Conservation (phyloP, 2,113 vertebrate species). For the Conger conger region DNA sequence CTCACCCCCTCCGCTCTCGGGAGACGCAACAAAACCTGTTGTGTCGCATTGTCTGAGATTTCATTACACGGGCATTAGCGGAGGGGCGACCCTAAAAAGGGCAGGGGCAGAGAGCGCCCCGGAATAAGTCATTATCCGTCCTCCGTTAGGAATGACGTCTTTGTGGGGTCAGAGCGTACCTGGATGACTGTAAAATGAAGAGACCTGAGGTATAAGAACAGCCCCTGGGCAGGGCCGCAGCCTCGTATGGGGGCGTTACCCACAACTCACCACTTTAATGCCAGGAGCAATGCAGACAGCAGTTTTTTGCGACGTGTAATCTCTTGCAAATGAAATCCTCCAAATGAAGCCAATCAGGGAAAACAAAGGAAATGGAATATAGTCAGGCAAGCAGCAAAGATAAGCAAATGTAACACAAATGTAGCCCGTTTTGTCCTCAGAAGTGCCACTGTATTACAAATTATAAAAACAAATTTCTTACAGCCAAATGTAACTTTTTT, state of each 20-base stretch:
- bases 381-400: no score
- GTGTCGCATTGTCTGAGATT: slow-evolving; percentile 3
- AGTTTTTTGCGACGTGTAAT: background rate
- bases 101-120: background rate
- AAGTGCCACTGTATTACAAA: background rate
- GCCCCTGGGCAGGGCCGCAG: background rate
- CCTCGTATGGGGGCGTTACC: background rate
- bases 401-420: no score
- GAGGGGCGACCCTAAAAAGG: background rate
- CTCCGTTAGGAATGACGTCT: background rate
- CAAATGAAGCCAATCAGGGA: no score
- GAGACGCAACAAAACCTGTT: background rate
- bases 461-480: background rate
- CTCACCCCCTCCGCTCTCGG: background rate
- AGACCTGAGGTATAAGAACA: background rate
- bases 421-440: background rate
- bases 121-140: background rate
- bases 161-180: background rate
- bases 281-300: background rate
- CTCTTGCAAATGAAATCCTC: background rate
- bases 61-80: background rate
- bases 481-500: background rate
- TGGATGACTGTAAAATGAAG: background rate
- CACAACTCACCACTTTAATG: background rate
- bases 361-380: no score